A percentile compares a stretch with the other conserved stretches of the same genome.
phyloP scores from a whole-genome alignment of 2,113 vertebrate species.

The Tenrec ecaudatus region DNA sequence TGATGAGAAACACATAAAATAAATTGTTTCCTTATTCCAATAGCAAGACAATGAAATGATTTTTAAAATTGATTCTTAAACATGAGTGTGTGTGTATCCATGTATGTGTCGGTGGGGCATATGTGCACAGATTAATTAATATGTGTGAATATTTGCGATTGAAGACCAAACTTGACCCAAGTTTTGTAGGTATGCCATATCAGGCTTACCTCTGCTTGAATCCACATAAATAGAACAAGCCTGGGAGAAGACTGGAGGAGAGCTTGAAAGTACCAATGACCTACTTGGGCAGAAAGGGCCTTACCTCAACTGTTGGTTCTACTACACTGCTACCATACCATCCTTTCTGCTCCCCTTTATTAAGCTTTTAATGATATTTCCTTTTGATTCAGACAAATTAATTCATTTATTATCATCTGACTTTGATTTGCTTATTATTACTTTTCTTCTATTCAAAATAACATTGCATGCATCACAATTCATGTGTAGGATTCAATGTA shows the following conservation, averaged over 20 bases:
- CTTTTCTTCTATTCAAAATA: not conserved
- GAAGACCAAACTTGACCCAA: not conserved
- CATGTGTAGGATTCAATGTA: conserved; percentile 12
- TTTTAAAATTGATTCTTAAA: not conserved
- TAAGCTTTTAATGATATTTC: not conserved
- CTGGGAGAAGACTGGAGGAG: not conserved
- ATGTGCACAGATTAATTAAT: not conserved
- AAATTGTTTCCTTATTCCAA: not conserved
- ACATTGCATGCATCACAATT: not conserved
- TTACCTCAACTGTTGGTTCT: accelerated
- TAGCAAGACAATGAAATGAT: not conserved
- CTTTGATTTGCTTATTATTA: not conserved
- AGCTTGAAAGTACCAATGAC: not conserved
- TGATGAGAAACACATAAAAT: not conserved
- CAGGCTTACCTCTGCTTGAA: not conserved
- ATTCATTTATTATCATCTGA: not conserved
- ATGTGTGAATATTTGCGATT: not conserved
- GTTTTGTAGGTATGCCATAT: not conserved
- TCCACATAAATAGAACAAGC: not conserved
- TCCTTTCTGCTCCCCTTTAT: not conserved
- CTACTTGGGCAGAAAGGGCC: accelerated
- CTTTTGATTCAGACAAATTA: not conserved
- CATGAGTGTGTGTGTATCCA: not conserved
- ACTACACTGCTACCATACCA: not conserved
- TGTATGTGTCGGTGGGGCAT: not conserved